Evolutionary conservation across 2,888 invertebrate genomes (phyloP), one percentile per base, ranked within the genome.

Genomic region (Mesorhabditis sp.): DNA sequence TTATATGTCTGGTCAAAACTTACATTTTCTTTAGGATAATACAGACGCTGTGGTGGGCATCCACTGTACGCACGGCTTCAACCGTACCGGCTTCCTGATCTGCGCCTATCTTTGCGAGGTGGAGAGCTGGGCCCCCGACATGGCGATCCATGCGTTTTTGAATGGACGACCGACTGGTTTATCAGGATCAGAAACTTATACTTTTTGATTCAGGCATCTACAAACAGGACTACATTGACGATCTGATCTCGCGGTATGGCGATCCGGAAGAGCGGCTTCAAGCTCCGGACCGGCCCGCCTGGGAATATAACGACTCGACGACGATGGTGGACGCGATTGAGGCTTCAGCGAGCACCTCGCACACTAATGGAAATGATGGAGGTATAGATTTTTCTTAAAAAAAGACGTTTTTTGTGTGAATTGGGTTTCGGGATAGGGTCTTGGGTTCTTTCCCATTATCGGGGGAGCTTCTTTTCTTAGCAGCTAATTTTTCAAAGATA

Each of bases 51-150:
- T 85, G n/a, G 68, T 83, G 45, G 92, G 90, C 45, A 91, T 96
- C 5, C 95, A 95, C 86, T 96, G 95, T 85, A 96, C 98, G 0
- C 98, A 99, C 87, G 98, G 98, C 0, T 98, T 97, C 87, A 99
- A 99, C 87, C 89, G 98, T 79, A 96, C 96, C 5, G 98, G 98
- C 0, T 99, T 97, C 86, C 89, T 98, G 5, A 92, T 99, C 67
- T 91, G 92, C 43, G 92, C 94, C 0, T 99, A 92, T 87, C 90
- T 98, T 87, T 92, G 95, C 4, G 92, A 93, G 84, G 90, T 90
- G 74, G 72, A 78, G 73, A 79, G 74, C 44, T 88, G 2, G 85
- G 89, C 0, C 15, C 68, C 95, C 0, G 93, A 93, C 76, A 92
- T 92, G 4, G 95, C 94, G 0, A 86, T 95, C 5, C 89, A 88